Evolutionary conservation across 2,797 vertebrate species (phyloP).

Genomic region (Schizopygopsis malacanthus): DNA sequence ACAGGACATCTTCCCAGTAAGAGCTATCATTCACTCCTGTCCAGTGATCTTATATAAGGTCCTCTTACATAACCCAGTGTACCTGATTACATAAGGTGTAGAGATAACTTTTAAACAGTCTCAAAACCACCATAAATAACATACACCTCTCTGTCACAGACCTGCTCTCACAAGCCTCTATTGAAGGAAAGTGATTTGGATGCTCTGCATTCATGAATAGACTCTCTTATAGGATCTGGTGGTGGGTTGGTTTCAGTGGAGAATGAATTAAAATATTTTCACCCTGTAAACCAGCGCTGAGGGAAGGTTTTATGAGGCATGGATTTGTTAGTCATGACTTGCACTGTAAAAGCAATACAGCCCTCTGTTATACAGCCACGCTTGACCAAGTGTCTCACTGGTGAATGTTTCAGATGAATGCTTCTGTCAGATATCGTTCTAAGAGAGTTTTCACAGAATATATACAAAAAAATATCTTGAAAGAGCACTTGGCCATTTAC

Average conservation of each 20-base stretch:
- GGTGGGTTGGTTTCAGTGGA: conserved; percentile 32
- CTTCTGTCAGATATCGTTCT: neutral
- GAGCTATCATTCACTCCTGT: conserved; percentile 17
- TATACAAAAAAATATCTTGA: neutral
- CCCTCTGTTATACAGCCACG: neutral
- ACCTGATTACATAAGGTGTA: conserved; percentile 64
- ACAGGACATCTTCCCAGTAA: conserved; percentile 14
- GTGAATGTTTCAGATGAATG: conserved; percentile 1
- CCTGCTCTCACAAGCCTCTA: conserved; percentile 4
- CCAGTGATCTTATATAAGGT: conserved; percentile 68
- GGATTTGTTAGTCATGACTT: conserved; percentile 37
- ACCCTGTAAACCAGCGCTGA: conserved; percentile 9
- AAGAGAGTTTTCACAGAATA: neutral
- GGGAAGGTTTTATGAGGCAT: conserved; percentile 16
- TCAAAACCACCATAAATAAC: conserved; percentile 53
- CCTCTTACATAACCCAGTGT: conserved; percentile 50
- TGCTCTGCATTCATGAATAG: conserved; percentile 45
- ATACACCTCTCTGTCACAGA: conserved; percentile 28
- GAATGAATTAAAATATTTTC: conserved; percentile 43
- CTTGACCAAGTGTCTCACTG: neutral
- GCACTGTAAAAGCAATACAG: conserved; percentile 1
- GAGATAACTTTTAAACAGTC: conserved; percentile 51
- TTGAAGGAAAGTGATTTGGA: conserved; percentile 48
- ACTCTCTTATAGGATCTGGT: neutral
- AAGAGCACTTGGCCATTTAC: neutral